phyloP scores from a whole-genome alignment of 2,888 invertebrate genomes.

The Rutpela maculata region DNA sequence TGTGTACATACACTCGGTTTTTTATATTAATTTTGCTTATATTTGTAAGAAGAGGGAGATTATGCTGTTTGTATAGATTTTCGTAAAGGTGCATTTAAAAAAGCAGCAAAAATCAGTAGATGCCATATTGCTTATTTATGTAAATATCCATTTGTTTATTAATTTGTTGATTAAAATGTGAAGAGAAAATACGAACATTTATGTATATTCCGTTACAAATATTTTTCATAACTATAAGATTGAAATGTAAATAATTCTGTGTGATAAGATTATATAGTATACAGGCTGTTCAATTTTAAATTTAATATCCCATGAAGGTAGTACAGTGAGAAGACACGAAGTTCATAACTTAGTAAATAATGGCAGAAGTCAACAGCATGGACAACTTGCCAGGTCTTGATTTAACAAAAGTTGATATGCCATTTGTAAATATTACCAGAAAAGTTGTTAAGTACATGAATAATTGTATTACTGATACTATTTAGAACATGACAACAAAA shows the following conservation, averaged over 20 bases:
- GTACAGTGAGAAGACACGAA: too few species aligned
- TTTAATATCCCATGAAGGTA: too few species aligned
- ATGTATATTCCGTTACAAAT: background rate
- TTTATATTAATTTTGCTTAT: constrained; percentile 15
- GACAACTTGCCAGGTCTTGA: too few species aligned
- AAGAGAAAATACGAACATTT: too few species aligned
- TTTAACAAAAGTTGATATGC: too few species aligned
- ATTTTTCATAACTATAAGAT: background rate
- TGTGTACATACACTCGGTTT: constrained; percentile 12
- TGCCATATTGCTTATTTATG: constrained; percentile 5
- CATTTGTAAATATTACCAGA: too few species aligned
- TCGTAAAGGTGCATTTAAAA: constrained; percentile 9
- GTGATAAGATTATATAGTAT: background rate
- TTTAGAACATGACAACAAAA: too few species aligned
- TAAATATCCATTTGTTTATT: constrained; percentile 10
- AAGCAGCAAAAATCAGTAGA: background rate
- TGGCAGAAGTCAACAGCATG: too few species aligned
- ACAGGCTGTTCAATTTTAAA: too few species aligned
- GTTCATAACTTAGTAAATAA: too few species aligned
- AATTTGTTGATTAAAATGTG: background rate
- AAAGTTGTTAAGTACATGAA: too few species aligned
- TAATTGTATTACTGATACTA: too few species aligned
- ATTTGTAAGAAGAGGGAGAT: background rate
- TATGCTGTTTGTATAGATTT: constrained; percentile 3
- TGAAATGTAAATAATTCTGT: background rate